phyloP scores from a whole-genome alignment of 1,140 invertebrate genomes.

The Drosophila navojoa region DNA sequence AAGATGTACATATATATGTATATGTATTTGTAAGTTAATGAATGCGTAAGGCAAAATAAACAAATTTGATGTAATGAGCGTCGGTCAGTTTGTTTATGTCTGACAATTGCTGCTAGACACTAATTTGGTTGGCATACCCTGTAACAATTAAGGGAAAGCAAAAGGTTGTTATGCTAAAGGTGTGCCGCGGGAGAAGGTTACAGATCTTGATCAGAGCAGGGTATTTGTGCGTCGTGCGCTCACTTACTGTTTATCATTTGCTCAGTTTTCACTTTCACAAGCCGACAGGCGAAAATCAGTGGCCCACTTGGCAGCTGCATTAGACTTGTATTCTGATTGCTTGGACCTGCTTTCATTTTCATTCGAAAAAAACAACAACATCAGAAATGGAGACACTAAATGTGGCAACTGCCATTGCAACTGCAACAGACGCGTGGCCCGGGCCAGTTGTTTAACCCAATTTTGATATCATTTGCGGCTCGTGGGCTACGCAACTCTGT shows the following conservation, averaged over 20 bases:
- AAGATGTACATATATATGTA: neutral
- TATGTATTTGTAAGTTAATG: slow-evolving; percentile 22
- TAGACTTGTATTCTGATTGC: slow-evolving; percentile 65
- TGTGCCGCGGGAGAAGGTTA: neutral
- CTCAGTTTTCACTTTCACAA: slow-evolving; percentile 71
- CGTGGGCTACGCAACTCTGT: slow-evolving; percentile 67
- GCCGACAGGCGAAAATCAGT: slow-evolving; percentile 56
- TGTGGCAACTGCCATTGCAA: slow-evolving; percentile 39
- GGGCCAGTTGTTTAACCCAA: slow-evolving; percentile 72
- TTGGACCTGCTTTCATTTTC: slow-evolving; percentile 77
- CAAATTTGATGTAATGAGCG: slow-evolving; percentile 68
- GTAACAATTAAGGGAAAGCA: neutral
- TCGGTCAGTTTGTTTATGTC: slow-evolving; percentile 28
- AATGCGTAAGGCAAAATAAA: slow-evolving; percentile 58
- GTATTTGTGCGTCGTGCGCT: neutral
- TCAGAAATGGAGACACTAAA: slow-evolving; percentile 52
- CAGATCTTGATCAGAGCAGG: neutral
- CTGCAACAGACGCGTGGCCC: slow-evolving; percentile 30
- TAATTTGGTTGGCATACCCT: slow-evolving; percentile 20
- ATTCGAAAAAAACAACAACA: slow-evolving; percentile 49
- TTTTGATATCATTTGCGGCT: slow-evolving; percentile 62
- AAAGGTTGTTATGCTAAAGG: neutral
- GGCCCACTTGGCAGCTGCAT: slow-evolving; percentile 46
- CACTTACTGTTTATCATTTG: slow-evolving; percentile 13
- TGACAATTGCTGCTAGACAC: slow-evolving; percentile 29